Conservation (phyloP, 2,797 vertebrate genomes). For the Cirrhinus molitorella region DNA sequence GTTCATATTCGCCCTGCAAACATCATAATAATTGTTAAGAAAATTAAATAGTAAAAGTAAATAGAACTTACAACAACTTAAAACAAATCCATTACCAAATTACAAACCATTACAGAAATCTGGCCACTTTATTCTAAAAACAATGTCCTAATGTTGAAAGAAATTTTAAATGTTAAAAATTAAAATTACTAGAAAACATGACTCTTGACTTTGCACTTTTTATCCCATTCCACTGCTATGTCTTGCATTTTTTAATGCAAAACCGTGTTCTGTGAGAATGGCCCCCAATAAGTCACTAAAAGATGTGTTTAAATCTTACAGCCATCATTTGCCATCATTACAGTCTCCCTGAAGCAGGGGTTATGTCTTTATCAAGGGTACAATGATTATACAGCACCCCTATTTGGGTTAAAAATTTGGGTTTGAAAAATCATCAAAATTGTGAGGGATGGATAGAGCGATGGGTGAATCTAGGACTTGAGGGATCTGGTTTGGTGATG, state of each 20-base stretch:
- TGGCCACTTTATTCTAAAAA: background rate
- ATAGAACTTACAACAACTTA: too few species aligned
- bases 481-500: constrained; percentile 54
- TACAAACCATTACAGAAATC: background rate
- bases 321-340: background rate
- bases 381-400: background rate
- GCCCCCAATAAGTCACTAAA: background rate
- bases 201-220: background rate
- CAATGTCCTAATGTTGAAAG: too few species aligned
- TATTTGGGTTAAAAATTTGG: background rate
- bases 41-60: too few species aligned
- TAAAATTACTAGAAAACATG: background rate
- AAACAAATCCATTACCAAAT: too few species aligned
- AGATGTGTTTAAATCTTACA: background rate
- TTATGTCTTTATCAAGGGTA: constrained; percentile 30
- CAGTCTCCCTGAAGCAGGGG: constrained; percentile 5
- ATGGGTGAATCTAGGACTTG: background rate
- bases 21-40: too few species aligned
- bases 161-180: background rate
- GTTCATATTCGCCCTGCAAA: background rate
- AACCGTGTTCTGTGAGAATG: background rate
- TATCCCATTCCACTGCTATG: background rate
- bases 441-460: constrained; percentile 27
- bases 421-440: background rate
- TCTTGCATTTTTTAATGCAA: background rate